Evolutionary conservation across 2,113 vertebrate genomes (phyloP), one percentile per base, ranked within the genome.

Genomic region (Petroica traversi): DNA sequence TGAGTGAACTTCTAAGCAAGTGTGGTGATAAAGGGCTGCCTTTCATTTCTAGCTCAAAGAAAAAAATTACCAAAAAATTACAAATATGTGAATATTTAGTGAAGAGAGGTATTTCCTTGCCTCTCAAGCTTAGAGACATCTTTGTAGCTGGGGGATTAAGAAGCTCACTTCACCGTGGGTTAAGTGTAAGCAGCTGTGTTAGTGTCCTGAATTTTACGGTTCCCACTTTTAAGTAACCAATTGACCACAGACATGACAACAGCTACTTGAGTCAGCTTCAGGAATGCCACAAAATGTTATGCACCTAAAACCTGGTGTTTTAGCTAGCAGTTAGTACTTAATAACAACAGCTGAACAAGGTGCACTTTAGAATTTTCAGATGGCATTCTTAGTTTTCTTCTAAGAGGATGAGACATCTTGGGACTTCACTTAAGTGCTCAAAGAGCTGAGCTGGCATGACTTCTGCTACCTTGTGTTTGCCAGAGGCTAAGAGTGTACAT

Each of bases 121-220:
- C 51, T 43, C 24, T 87, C n/a, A 55, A 33, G 10, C 16, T 80
- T 46, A 26, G 34, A 45, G 38, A 74, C 18, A 31, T 40, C 68
- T 78, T 52, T 82, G 77, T 63, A 80, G 36, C n/a, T 74, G 43
- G 24, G 71, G 8, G 22, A 63, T 67, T 74, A 74, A 63, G 22
- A 66, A 0, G 0, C 11, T 62, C 5, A 40, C 16, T 69, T 91
- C 52, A 67, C 5, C 0, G 0, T n/a, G 40, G 33, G 24, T 68
- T 86, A 52, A 38, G 20, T 61, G 14, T 31, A 31, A 31, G n/a
- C 33, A 66, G 34, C 36, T 77, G 8, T 49, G 41, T 67, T 85
- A 84, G 57, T 81, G 31, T 67, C 52, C 52, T 71, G 76, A 66
- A 62, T 81, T 43, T 89, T 89, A 59, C 43, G 24, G 29, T 46